phyloP scores from a whole-genome alignment of 1,140 invertebrate species.

The Spodoptera litura region DNA sequence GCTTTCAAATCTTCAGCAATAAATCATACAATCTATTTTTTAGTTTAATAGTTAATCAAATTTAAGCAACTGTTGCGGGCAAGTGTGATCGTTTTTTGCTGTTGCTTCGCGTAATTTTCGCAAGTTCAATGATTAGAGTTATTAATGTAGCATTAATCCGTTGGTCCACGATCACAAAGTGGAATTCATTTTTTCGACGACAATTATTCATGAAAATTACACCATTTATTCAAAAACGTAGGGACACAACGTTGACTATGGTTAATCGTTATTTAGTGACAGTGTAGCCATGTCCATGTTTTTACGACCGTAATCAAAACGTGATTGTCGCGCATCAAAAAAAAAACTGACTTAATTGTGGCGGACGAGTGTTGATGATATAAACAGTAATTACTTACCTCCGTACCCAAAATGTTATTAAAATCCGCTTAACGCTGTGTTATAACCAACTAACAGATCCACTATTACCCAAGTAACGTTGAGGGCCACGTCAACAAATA shows the following conservation, averaged over 20 bases:
- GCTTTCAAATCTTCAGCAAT: slow-evolving; percentile 36
- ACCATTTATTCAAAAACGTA: slow-evolving; percentile 44
- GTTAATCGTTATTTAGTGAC: slow-evolving; percentile 58
- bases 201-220: slow-evolving; percentile 46
- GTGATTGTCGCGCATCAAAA: slow-evolving; percentile 82
- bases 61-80: slow-evolving; percentile 39
- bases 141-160: slow-evolving; percentile 29
- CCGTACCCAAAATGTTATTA: slow-evolving; percentile 81
- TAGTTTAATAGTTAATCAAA: slow-evolving; percentile 43
- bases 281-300: slow-evolving; percentile 65
- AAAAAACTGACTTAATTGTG: slow-evolving; percentile 82
- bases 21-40: slow-evolving; percentile 46
- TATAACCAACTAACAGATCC: slow-evolving; percentile 13
- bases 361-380: slow-evolving; percentile 80
- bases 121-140: slow-evolving; percentile 33
- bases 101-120: slow-evolving; percentile 14
- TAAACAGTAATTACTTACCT: slow-evolving; percentile 82
- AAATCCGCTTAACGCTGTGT: slow-evolving; percentile 76
- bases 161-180: neutral
- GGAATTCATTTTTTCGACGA: slow-evolving; percentile 18
- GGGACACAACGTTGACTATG: slow-evolving; percentile 48
- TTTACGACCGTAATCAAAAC: slow-evolving; percentile 81
- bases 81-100: slow-evolving; percentile 37
- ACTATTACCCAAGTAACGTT: neutral
- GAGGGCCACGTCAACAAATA: slow-evolving; percentile 30